Evolutionary conservation across 1,140 invertebrate species (phyloP), one percentile per base, ranked within the genome.

Genomic region (Metopolophium dirhodum): DNA sequence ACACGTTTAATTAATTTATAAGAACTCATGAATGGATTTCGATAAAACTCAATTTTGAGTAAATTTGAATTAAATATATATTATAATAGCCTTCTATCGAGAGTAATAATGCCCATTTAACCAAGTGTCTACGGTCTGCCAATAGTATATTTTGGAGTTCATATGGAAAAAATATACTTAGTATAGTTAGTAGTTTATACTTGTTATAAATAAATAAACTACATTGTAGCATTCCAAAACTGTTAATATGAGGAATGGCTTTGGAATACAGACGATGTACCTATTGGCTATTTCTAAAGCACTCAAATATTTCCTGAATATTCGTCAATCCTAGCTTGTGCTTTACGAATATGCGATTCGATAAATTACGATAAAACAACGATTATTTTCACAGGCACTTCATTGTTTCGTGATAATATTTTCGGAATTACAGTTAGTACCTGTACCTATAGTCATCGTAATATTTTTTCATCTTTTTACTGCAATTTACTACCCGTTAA

Each of bases 1-100:
- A 92, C 91, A 92, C 91, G 91, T 92, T 85, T 83, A 92, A 92
- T 92, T 83, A 92, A 83, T 37, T 57, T 90, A 57, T 41, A 57
- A 90, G 88, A 90, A 41, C 35, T 89, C n/a, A 14, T 47, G 26
- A n/a, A 49, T 49, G 20, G 45, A n/a, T 54, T 54, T 89, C 11
- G 22, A 86, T 89, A 37, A 89, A 89, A 89, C 2, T 35, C 47
- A 7, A 86, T 86, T 26, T 86, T 47, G 26, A 47, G 14, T 47
- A 47, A 86, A 30, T 26, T 86, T 30, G 30, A 45, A 30, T 30
- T 45, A 86, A 47, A 47, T 30, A 9, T 18, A n/a, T 86, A 37
- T 9, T 47, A 41, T 26, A 41, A 85, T 85, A 26, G 35, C 23
- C 9, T 26, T 26, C 83, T 85, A 26, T 26, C 4, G 37, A 41